Evolutionary conservation across 2,113 vertebrate genomes (phyloP).

Genomic region (Nannospalax galili): DNA sequence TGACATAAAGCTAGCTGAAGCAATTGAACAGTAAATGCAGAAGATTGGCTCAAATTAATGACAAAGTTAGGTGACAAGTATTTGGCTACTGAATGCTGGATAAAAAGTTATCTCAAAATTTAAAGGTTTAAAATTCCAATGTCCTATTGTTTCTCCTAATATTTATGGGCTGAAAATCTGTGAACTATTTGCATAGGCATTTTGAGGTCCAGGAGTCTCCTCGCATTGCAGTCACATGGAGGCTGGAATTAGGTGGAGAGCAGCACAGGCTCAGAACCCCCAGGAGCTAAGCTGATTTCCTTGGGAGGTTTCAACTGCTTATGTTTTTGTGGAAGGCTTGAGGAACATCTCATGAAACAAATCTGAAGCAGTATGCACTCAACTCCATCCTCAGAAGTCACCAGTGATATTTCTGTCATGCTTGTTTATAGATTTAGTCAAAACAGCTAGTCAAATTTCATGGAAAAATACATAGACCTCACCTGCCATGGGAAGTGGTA

Average conservation of each 20-base stretch:
- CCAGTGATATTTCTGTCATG: neutral
- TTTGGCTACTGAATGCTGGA: neutral
- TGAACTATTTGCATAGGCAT: neutral
- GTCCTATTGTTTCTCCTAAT: neutral
- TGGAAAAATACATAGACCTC: neutral
- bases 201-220: neutral
- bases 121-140: neutral
- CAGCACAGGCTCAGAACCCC: neutral
- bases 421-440: neutral
- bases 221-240: neutral
- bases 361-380: neutral
- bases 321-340: neutral
- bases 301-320: neutral
- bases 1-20: neutral
- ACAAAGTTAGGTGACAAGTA: neutral
- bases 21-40: neutral
- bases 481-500: neutral
- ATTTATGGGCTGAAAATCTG: neutral
- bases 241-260: neutral
- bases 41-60: neutral
- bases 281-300: neutral
- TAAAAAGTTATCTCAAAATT: neutral
- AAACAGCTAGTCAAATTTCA: neutral
- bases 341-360: neutral
- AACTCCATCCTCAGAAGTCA: neutral